Base-by-base conservation (phyloP, 2,113 vertebrate genomes). In the mouse (Mus musculus) region DNA sequence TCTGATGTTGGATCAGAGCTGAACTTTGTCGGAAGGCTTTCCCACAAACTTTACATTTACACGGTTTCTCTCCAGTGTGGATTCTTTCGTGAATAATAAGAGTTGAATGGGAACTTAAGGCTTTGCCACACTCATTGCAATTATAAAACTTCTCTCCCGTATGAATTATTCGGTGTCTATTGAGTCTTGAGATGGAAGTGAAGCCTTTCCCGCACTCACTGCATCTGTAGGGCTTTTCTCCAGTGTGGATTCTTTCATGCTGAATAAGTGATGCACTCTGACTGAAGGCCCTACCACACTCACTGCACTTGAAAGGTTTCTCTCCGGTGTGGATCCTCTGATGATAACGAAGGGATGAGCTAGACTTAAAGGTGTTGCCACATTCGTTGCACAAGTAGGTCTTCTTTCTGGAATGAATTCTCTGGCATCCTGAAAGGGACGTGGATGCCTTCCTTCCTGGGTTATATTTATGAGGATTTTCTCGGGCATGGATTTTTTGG, bases 161-260 rank as follows among this genome's bases (percentile, higher is more conserved):
- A 89, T 98, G 98, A 94, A 98, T 97, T 0, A 98, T 97, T 33
- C 26, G 96, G 91, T 98, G 98, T 49, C 97, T 98, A 73, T 96
- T 95, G 84, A 98, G 98, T 22, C 92, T 89, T 10, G 98, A 98
- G 10, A 98, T 98, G 30, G 96, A 97, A 0, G 96, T 89, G 71
- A 98, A 98, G 84, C 97, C 97, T 95, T 98, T 98, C 7, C 86
- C 93, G 42, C 97, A 97, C 22, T 97, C 20, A 26, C 88, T 95
- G 67, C 97, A 97, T 30, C 94, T 93, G 49, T 97, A 97, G n/a
- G 95, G 95, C 67, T 96, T 97, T 82, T 96, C 95, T 90, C 96
- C 96, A n/a, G 95, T 96, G 91, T 96, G 97, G 39, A 96, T 97
- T 92, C 97, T 76, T 89, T 96, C 96, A 92, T 97, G 97, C 3